Evolutionary conservation across 2,113 vertebrate species (phyloP).

Genomic region (human (Homo sapiens)): GRCh38 chr5:51202001-51202500

Average conservation of each 20-base stretch:
- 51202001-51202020: neutral
- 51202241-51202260: neutral
- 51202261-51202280: neutral
- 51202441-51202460: neutral
- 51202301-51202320: neutral
- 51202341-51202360: neutral
- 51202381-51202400: neutral
- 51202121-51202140: neutral
- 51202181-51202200: neutral
- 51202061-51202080: neutral
- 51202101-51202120: neutral
- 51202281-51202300: neutral
- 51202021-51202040: neutral
- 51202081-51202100: neutral
- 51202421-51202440: fast-evolving
- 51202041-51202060: neutral
- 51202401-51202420: neutral
- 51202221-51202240: neutral
- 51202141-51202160: neutral
- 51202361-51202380: neutral
- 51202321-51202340: neutral
- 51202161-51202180: neutral
- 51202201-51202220: neutral
- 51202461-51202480: neutral
- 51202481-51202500: neutral